Base-by-base conservation (phyloP, 2,888 invertebrate species). In the Laspeyria flexula region DNA sequence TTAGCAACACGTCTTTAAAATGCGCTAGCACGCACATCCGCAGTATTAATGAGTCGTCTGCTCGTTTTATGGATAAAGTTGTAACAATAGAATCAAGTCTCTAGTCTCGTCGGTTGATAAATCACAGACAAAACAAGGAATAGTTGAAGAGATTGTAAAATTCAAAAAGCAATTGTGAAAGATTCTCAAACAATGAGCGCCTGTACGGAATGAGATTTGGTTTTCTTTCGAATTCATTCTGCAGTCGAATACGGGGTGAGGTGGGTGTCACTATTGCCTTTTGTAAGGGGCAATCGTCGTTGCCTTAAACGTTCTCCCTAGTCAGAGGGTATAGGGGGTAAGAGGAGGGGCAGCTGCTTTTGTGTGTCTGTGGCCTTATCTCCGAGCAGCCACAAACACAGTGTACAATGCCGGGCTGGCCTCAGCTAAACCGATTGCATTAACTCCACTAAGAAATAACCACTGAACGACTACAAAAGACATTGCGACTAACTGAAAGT, bases 281-380 rank as follows among this genome's bases (percentile, higher is more conserved):
- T 88, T 87, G 86, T 84, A 76, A 81, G 83, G 75, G 85, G 85
- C 87, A 87, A 87, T 86, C 82, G 82, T 79, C 82, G 78, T 81
- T 76, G 81, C 79, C 83, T 85, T 86, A 85, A 85, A 84, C 78
- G 82, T 62, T 80, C 79, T 75, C 79, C 75, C 76, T 62, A 43
- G 73, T 66, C 62, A 66, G 60, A 57, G 58, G 64, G 60, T 50
- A 55, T 53, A 65, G 67, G 66, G 65, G 58, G 42, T 54, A 59
- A 11, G 57, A 65, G 73, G 68, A 70, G 72, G 77, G 75, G 79
- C 75, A 76, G 78, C 78, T 78, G 77, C 83, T 80, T 82, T 86
- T 86, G 84, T 85, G 69, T 77, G 83, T 78, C 77, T 77, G 64
- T 55, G 65, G 77, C 83, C 86, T 84, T 85, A 87, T 87, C 82